Evolutionary conservation across 2,888 invertebrate genomes (phyloP).

Genomic region (Mesorhabditis sp.): DNA sequence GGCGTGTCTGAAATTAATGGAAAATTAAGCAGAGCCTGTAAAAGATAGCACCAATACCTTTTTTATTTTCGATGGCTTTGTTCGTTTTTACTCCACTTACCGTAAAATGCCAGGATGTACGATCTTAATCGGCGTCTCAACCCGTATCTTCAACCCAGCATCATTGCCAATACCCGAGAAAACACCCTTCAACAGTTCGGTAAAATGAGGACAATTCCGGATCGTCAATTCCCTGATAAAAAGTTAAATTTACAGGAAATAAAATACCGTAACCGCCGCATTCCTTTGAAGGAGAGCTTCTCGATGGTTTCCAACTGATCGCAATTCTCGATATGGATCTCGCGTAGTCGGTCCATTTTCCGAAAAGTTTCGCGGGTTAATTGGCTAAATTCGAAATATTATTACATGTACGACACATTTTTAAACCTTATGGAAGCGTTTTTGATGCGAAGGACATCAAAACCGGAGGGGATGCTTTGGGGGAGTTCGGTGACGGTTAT

Average conservation of each 20-base stretch:
- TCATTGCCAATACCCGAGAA: conserved; percentile 34
- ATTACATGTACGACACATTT: conserved; percentile 9
- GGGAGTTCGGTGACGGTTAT: conserved; percentile 23
- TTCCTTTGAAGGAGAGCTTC: conserved; percentile 33
- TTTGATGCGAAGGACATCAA: conserved; percentile 12
- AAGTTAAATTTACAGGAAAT: background rate
- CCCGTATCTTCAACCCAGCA: conserved; percentile 24
- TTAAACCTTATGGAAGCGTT: background rate
- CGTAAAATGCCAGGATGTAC: conserved; percentile 30
- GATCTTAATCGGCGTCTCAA: conserved; percentile 32
- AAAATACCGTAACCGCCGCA: conserved; percentile 9
- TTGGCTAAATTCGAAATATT: conserved; percentile 13
- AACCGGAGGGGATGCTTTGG: conserved; percentile 23
- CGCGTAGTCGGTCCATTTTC: conserved; percentile 24
- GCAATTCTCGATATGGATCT: conserved; percentile 27
- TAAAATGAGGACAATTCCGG: conserved; percentile 24
- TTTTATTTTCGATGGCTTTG: background rate
- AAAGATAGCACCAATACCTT: background rate
- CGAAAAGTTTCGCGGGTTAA: conserved; percentile 31
- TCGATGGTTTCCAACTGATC: conserved; percentile 24
- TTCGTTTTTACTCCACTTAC: conserved; percentile 8
- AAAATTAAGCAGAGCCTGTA: background rate
- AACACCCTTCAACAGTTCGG: conserved; percentile 25
- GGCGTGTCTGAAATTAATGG: conserved; percentile 19
- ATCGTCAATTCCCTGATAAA: conserved; percentile 9